Evolutionary conservation across 2,113 vertebrate species (phyloP), one percentile per base, ranked within the genome.

Genomic region (Bettongia penicillata): DNA sequence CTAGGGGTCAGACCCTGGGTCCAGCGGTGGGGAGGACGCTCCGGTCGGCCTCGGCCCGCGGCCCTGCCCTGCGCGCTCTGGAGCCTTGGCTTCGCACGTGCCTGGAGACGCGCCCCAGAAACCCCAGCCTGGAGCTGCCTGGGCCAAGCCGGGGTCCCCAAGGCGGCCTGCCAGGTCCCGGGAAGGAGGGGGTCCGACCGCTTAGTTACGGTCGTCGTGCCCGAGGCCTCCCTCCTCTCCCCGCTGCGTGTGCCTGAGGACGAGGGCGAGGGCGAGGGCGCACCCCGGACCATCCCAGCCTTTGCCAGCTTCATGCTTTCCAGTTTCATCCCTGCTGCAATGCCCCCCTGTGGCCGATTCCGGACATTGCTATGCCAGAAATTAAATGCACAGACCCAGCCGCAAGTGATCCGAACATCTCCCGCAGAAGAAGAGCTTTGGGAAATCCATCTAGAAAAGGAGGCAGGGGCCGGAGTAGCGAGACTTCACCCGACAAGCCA

Each of bases 151-250:
- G 94, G 0, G 0, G 77, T 95, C 96, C 49, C 91, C 92, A 11
- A 94, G 1, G 5, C 49, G 23, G 28, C 0, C 0, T 3, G 0
- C 96, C 53, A 49, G 95, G 93, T 89, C 93, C 91, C 93, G 97
- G 61, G 90, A 94, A 90, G 12, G 0, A 0, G 92, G 37, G 77
- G 89, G 28, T 22, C 93, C 96, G 95, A 89, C 94, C 50, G 47
- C 51, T 95, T 97, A 94, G 26, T 96, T 95, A 97, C 95, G 48
- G 91, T 96, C 92, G 95, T 96, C 95, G 51, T 43, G 77, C 61
- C 47, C 10, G 37, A 61, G 51, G 68, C 55, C 53, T 95, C 47
- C 9, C 0, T 92, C 68, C 95, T 91, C 89, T 8, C 77, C 91
- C 3, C 47, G 84, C 10, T 0, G 37, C 3, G 3, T 55, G 91